A percentile compares a stretch with the other conserved stretches of the same genome.
Conservation (phyloP, 2,113 vertebrate species). For the Ammospiza nelsoni region DNA sequence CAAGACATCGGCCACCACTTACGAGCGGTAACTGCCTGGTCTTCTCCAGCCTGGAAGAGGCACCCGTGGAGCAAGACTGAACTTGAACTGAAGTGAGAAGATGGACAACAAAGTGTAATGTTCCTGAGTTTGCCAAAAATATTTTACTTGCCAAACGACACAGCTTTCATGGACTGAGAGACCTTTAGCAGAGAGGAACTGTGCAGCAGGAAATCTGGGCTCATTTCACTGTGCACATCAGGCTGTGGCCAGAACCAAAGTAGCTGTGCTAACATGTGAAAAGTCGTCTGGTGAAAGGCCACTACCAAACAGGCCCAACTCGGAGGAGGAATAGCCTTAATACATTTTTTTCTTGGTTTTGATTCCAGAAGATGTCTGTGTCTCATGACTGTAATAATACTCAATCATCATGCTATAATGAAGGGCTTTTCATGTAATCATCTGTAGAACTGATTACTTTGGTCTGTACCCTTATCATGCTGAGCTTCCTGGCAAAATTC, state of each 20-base stretch:
- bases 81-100: neutral
- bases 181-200: constrained; percentile 2
- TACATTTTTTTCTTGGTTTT: constrained; percentile 4
- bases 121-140: neutral
- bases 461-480: constrained; percentile 32
- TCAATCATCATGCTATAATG: constrained; percentile 58
- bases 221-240: neutral
- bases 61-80: neutral
- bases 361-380: constrained; percentile 45
- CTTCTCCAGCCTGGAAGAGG: neutral
- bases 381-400: constrained; percentile 50
- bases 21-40: fast-evolving
- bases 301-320: neutral
- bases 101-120: neutral
- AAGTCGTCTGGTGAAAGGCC: constrained; percentile 11
- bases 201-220: constrained; percentile 23
- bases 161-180: neutral
- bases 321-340: neutral
- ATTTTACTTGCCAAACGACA: fast-evolving
- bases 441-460: constrained; percentile 50
- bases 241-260: neutral
- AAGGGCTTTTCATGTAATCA: constrained; percentile 58
- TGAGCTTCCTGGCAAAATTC: constrained; percentile 47
- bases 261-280: constrained; percentile 21
- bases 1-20: neutral